These are phyloP conservation scores for Pogoniulus pusillus DNA, from an alignment of 2,797 vertebrate genomes.

Conservation along the genomic window DNA sequence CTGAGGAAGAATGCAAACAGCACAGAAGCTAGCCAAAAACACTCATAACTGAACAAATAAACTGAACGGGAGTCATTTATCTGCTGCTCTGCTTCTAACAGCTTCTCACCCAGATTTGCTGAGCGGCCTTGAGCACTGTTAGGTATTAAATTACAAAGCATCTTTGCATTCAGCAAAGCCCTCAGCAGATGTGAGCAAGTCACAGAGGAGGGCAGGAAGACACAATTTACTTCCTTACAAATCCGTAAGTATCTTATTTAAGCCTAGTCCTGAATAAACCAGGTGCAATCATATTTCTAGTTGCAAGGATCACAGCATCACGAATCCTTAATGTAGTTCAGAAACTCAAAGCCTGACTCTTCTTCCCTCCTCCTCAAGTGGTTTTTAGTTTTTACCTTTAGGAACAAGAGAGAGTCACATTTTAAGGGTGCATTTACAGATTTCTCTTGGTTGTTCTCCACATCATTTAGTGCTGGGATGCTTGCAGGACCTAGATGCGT, in stretches of 20 bases:
- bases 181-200: not conserved
- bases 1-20: not conserved
- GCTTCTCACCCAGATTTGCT: not conserved
- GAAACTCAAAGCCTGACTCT: not conserved
- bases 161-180: not conserved
- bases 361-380: not conserved
- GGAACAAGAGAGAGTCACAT: not conserved
- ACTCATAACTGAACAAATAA: not conserved
- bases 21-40: not conserved
- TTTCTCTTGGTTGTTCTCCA: not conserved
- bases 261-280: not conserved
- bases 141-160: not conserved
- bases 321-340: not conserved
- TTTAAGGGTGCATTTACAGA: not conserved
- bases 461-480: not conserved
- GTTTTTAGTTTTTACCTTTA: not conserved
- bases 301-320: fast-evolving
- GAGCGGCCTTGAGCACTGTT: not conserved
- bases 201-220: not conserved
- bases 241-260: not conserved
- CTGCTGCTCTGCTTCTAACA: not conserved
- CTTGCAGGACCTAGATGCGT: fast-evolving
- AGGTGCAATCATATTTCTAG: not conserved
- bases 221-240: not conserved
- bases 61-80: not conserved